phyloP scores from a whole-genome alignment of 2,113 vertebrate species.

The Perognathus longimembris region DNA sequence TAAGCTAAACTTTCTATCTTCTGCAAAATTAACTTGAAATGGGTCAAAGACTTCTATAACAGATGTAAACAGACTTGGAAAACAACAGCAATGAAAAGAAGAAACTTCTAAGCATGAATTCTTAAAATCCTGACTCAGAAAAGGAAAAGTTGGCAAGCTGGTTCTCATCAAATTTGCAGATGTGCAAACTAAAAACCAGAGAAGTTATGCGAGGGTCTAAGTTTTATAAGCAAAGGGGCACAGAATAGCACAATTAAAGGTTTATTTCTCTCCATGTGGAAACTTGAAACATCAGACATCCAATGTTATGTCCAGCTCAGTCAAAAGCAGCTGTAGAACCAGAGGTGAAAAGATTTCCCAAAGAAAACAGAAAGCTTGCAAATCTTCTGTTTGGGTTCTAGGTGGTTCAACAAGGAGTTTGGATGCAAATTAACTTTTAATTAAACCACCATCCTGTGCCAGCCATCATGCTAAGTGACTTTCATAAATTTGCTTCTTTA shows the following conservation, averaged over 20 bases:
- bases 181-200: conserved; percentile 33
- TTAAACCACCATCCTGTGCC: neutral
- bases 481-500: conserved; percentile 20
- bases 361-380: neutral
- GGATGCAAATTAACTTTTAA: neutral
- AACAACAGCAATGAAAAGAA: neutral
- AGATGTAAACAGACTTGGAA: conserved; percentile 7
- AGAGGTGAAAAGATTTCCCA: neutral
- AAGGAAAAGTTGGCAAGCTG: no score
- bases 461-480: neutral
- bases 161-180: neutral
- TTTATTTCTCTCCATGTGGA: neutral
- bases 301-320: neutral
- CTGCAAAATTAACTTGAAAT: conserved; percentile 50
- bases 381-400: conserved; percentile 8
- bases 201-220: neutral
- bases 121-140: neutral
- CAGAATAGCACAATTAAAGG: neutral
- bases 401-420: neutral
- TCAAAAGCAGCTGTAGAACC: neutral
- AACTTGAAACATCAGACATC: neutral
- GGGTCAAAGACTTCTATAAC: neutral
- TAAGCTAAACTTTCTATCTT: neutral
- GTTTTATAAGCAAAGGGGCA: neutral
- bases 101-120: neutral